Percentiles rank a stretch among this genome's conserved stretches.
phyloP scores from a whole-genome alignment of 2,113 vertebrate species.

The Amphiprion percula region DNA sequence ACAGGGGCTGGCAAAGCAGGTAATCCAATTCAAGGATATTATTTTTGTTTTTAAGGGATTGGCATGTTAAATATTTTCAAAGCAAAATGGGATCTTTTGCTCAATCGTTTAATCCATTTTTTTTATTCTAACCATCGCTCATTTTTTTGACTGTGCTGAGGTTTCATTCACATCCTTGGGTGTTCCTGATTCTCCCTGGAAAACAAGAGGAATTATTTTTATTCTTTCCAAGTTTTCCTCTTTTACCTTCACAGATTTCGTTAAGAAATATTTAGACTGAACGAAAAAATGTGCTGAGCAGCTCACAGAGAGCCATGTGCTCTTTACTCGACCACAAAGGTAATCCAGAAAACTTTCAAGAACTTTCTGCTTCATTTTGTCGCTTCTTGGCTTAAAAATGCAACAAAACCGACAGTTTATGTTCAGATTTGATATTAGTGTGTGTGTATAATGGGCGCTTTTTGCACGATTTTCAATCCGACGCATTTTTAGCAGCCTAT shows the following conservation, averaged over 20 bases:
- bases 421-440: conserved; percentile 4
- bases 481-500: background rate
- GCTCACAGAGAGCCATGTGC: conserved; percentile 13
- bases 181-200: background rate
- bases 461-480: background rate
- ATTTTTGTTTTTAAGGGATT: background rate
- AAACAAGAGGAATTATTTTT: background rate
- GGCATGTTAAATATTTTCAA: background rate
- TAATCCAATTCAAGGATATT: conserved; percentile 10
- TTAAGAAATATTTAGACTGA: conserved; percentile 65
- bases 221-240: background rate
- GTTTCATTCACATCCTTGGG: background rate
- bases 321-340: background rate
- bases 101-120: background rate
- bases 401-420: background rate
- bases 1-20: conserved; percentile 48
- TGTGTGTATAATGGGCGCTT: background rate
- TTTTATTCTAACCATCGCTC: background rate
- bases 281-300: conserved; percentile 68
- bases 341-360: background rate
- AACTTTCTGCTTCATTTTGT: background rate
- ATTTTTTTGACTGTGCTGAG: background rate
- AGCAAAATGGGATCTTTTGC: background rate
- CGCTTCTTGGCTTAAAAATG: background rate
- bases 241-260: conserved; percentile 56